Conservation (phyloP, 1,140 invertebrate species). For the Zaprionus africanus region DNA sequence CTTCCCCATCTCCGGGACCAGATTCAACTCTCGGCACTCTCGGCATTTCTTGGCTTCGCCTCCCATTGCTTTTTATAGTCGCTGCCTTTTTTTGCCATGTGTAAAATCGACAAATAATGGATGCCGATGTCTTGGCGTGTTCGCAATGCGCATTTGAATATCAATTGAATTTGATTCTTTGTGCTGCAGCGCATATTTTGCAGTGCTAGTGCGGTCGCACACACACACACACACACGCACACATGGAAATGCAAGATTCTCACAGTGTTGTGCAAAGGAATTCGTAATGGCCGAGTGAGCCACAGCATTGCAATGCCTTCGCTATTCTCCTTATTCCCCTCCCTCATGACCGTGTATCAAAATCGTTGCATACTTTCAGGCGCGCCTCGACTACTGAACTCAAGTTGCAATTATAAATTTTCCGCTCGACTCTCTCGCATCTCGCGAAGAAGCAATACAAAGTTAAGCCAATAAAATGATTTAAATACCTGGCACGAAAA, state of each 20-base stretch:
- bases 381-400: background rate
- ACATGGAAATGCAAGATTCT: conserved; percentile 54
- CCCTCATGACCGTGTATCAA: conserved; percentile 32
- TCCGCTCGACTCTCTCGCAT: conserved; percentile 10
- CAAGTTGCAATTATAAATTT: conserved; percentile 50
- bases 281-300: conserved; percentile 62
- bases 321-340: background rate
- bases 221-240: background rate
- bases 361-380: conserved; percentile 61
- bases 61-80: conserved; percentile 27
- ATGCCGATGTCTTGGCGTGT: conserved; percentile 47
- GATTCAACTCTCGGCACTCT: background rate
- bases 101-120: conserved; percentile 73
- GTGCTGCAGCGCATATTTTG: conserved; percentile 71
- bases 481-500: conserved; percentile 48
- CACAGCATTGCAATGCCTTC: background rate
- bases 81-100: conserved; percentile 52
- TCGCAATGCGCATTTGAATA: conserved; percentile 81
- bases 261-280: conserved; percentile 73
- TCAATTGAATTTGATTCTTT: conserved; percentile 83
- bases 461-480: conserved; percentile 42
- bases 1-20: background rate
- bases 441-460: conserved; percentile 12
- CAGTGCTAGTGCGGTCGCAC: conserved; percentile 56
- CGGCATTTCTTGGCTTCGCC: conserved; percentile 16